phyloP scores from a whole-genome alignment of 2,888 invertebrate genomes.

The Macrosoma leucophasiata region DNA sequence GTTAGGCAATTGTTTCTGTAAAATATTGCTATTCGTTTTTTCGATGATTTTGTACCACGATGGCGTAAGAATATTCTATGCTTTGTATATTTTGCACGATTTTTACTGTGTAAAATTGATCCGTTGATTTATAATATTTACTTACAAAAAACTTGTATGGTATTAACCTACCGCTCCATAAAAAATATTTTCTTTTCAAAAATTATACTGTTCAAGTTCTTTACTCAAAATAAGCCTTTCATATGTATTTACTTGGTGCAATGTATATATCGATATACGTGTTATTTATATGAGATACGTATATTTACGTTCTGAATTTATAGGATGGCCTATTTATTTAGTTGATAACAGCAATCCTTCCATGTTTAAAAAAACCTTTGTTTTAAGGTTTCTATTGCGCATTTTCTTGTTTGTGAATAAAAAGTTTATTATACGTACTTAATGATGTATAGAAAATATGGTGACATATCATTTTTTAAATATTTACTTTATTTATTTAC shows the following conservation, averaged over 20 bases:
- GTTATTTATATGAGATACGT: too few relatives aligned
- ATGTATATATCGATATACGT: too few relatives aligned
- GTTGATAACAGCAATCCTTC: constrained; percentile 11
- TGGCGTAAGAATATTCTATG: constrained; percentile 2
- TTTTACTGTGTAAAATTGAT: too few relatives aligned
- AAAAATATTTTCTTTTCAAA: too few relatives aligned
- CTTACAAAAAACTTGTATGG: too few relatives aligned
- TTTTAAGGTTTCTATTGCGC: constrained; percentile 9
- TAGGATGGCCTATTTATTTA: constrained; percentile 13
- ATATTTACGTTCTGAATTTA: constrained; percentile 6
- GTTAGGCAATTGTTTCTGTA: constrained; percentile 58
- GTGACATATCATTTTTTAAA: constrained; percentile 61
- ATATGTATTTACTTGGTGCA: too few relatives aligned
- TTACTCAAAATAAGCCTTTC: too few relatives aligned
- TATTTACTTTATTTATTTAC: constrained; percentile 27
- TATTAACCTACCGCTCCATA: too few relatives aligned
- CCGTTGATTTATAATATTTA: too few relatives aligned
- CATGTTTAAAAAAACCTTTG: constrained; percentile 10
- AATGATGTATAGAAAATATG: constrained; percentile 33
- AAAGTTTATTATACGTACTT: constrained; percentile 8
- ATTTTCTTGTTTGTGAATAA: constrained; percentile 6
- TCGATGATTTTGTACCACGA: too few relatives aligned
- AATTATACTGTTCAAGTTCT: too few relatives aligned
- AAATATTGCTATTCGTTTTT: constrained; percentile 11
- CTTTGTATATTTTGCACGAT: too few relatives aligned